phyloP scores from a whole-genome alignment of 2,113 vertebrate genomes.

The Todiramphus chloris region DNA sequence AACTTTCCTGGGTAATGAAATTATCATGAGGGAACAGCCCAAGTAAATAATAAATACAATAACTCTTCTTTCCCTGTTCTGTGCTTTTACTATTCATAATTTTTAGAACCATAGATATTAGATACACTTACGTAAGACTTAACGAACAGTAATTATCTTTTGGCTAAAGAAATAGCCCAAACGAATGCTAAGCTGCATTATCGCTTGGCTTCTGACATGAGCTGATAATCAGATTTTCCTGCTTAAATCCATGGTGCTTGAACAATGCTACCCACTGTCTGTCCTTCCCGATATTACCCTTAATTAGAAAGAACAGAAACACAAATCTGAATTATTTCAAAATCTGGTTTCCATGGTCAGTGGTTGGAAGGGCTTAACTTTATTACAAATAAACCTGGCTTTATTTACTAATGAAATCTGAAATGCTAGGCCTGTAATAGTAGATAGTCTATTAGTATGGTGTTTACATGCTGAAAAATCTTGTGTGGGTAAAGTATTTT shows the following conservation, averaged over 20 bases:
- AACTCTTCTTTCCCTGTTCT: conserved; percentile 82
- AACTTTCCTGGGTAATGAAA: conserved; percentile 78
- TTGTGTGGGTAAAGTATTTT: conserved; percentile 70
- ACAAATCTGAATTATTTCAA: conserved; percentile 99
- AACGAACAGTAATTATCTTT: conserved; percentile 92
- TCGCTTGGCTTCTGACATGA: conserved; percentile 98
- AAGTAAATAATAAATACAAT: conserved; percentile 81
- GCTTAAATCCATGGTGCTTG: conserved; percentile 89
- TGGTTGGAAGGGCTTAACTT: conserved; percentile 93
- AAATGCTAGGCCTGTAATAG: conserved; percentile 72
- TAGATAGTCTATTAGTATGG: conserved; percentile 58
- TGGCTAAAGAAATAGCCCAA: conserved; percentile 91
- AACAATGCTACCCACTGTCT: conserved; percentile 98
- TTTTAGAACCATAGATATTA: conserved; percentile 80
- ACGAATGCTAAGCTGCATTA: conserved; percentile 97
- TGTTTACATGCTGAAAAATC: conserved; percentile 73
- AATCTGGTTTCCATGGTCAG: conserved; percentile 92
- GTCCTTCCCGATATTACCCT: conserved; percentile 89
- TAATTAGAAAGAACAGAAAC: conserved; percentile 99
- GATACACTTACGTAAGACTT: conserved; percentile 85
- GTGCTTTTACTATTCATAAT: conserved; percentile 81
- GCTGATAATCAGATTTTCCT: conserved; percentile 99
- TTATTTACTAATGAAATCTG: conserved; percentile 88
- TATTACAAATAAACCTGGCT: conserved; percentile 97
- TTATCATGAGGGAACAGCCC: conserved; percentile 75